Evolutionary conservation across 2,888 invertebrate genomes (phyloP).

Genomic region (Sarcophaga caerulescens): DNA sequence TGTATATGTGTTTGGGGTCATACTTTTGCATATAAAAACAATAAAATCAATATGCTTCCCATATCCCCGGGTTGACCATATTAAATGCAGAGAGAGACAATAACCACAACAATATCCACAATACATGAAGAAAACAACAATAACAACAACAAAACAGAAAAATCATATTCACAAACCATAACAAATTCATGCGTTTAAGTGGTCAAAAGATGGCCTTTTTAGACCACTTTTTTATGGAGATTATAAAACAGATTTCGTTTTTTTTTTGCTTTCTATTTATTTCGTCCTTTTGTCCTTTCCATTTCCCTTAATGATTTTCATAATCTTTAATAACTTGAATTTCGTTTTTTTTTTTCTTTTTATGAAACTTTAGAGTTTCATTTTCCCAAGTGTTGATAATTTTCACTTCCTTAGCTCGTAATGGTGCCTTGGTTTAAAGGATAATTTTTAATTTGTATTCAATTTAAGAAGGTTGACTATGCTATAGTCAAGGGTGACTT

Average conservation of each 20-base stretch:
- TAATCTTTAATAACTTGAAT: constrained; percentile 54
- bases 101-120: background rate
- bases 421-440: background rate
- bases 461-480: constrained; percentile 55
- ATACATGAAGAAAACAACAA: background rate
- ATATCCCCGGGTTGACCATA: constrained; percentile 43
- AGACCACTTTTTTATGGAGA: background rate
- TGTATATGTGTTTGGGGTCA: background rate
- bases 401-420: constrained; percentile 46
- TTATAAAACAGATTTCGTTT: constrained; percentile 24
- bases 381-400: constrained; percentile 50
- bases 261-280: background rate
- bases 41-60: constrained; percentile 80
- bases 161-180: constrained; percentile 47
- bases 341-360: constrained; percentile 32
- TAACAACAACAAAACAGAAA: background rate
- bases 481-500: constrained; percentile 24
- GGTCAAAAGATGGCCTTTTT: constrained; percentile 46
- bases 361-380: constrained; percentile 19
- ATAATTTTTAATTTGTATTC: constrained; percentile 21
- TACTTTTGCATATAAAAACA: constrained; percentile 80
- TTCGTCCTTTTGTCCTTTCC: background rate
- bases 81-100: constrained; percentile 32
- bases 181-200: constrained; percentile 55
- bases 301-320: background rate